phyloP scores from a whole-genome alignment of 1,140 invertebrate genomes.

The Aphelenchoides avenae region DNA sequence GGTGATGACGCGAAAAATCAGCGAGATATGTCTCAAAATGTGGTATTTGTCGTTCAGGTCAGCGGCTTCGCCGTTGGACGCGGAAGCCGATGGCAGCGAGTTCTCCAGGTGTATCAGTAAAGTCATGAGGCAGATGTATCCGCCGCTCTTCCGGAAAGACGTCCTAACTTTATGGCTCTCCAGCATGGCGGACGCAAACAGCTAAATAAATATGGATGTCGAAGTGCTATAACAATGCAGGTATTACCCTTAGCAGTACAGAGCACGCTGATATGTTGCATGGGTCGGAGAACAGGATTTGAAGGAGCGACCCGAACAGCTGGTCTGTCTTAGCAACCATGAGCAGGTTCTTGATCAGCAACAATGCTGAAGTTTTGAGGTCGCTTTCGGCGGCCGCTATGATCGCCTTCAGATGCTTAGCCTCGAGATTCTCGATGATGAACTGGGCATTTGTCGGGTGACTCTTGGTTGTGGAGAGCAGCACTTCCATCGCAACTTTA shows the following conservation, averaged over 20 bases:
- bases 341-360: slow-evolving; percentile 54
- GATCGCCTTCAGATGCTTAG: slow-evolving; percentile 21
- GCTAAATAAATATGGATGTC: slow-evolving; percentile 27
- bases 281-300: slow-evolving; percentile 46
- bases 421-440: slow-evolving; percentile 35
- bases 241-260: slow-evolving; percentile 33
- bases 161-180: slow-evolving; percentile 84
- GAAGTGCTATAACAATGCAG: not conserved
- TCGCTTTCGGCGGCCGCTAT: slow-evolving; percentile 1
- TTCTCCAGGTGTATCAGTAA: slow-evolving; percentile 83
- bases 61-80: slow-evolving; percentile 60
- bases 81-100: slow-evolving; percentile 65
- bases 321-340: slow-evolving; percentile 55
- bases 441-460: slow-evolving; percentile 42
- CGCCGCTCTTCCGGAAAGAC: slow-evolving; percentile 92
- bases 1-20: slow-evolving; percentile 89
- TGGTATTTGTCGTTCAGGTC: slow-evolving; percentile 12
- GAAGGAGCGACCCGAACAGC: slow-evolving; percentile 48
- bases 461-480: slow-evolving; percentile 35
- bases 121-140: slow-evolving; percentile 94
- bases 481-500: slow-evolving; percentile 35
- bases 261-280: slow-evolving; percentile 39
- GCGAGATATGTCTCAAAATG: slow-evolving; percentile 66
- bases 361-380: slow-evolving; percentile 11
- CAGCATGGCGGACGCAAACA: slow-evolving; percentile 44